Conservation (phyloP, 2,888 invertebrate species). For the Drosophila ustulata region DNA sequence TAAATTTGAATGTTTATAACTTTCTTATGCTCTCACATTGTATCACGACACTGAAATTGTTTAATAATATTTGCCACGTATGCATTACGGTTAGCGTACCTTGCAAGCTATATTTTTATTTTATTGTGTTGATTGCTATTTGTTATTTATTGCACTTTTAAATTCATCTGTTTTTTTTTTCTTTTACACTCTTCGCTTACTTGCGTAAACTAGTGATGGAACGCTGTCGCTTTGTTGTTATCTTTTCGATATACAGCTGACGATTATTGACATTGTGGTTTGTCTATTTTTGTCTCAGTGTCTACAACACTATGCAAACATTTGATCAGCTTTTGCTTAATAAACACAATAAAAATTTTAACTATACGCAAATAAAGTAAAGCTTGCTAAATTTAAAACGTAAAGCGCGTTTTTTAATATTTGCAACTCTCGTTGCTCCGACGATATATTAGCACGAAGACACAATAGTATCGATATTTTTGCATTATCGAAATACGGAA, state of each 20-base stretch:
- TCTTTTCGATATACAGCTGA: slow-evolving; percentile 14
- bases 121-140: slow-evolving; percentile 27
- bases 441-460: no score
- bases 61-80: slow-evolving; percentile 36
- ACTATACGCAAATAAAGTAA: neutral
- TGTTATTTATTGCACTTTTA: slow-evolving; percentile 45
- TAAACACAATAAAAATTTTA: neutral
- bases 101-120: slow-evolving; percentile 29
- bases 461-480: slow-evolving; percentile 17
- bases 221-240: slow-evolving; percentile 1
- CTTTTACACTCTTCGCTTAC: slow-evolving; percentile 1
- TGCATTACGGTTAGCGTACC: slow-evolving; percentile 36
- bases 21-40: neutral
- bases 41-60: neutral
- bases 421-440: no score
- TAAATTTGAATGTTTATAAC: slow-evolving; percentile 8
- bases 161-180: slow-evolving; percentile 28
- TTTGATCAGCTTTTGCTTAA: neutral
- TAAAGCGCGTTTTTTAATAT: no score
- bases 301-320: slow-evolving; percentile 2
- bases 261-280: neutral
- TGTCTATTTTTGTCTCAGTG: neutral
- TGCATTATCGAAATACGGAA: neutral
- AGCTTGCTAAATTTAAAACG: no score
- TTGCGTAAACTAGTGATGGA: slow-evolving; percentile 29